phyloP scores from a whole-genome alignment of 1,140 invertebrate genomes.

The Rhopalosiphum padi region DNA sequence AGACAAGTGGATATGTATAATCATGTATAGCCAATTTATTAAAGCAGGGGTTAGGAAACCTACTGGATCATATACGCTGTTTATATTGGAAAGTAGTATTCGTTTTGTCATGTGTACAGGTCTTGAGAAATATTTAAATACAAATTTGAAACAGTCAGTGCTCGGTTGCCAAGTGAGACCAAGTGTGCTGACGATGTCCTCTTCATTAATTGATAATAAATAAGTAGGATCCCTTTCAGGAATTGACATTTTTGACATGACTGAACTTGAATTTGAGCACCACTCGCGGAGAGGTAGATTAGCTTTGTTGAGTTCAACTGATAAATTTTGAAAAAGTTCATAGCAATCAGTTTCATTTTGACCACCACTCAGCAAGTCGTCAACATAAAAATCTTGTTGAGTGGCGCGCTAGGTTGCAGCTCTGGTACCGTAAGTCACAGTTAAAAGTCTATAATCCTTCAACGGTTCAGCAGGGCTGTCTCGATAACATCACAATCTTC shows the following conservation, averaged over 20 bases:
- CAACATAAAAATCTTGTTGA: constrained; percentile 3
- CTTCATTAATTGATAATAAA: not conserved
- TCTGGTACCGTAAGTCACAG: not conserved
- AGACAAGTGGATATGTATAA: no score
- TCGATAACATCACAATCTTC: not conserved
- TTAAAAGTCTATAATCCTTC: not conserved
- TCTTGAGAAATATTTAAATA: not conserved
- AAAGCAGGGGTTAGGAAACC: not conserved
- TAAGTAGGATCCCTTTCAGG: not conserved
- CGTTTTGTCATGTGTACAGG: not conserved
- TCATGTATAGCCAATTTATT: not conserved
- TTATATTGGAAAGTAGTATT: not conserved
- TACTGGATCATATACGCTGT: not conserved
- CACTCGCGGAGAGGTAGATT: not conserved
- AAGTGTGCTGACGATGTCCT: not conserved
- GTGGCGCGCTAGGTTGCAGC: not conserved
- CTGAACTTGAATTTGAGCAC: not conserved
- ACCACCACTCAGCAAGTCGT: not conserved
- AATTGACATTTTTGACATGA: not conserved
- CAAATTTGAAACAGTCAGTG: not conserved
- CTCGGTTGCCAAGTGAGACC: not conserved
- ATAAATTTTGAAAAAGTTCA: not conserved
- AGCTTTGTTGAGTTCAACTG: not conserved
- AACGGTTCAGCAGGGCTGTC: not conserved
- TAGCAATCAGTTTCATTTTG: not conserved